Conservation (phyloP, 2,113 vertebrate genomes). For the Myiozetetes cayanensis region DNA sequence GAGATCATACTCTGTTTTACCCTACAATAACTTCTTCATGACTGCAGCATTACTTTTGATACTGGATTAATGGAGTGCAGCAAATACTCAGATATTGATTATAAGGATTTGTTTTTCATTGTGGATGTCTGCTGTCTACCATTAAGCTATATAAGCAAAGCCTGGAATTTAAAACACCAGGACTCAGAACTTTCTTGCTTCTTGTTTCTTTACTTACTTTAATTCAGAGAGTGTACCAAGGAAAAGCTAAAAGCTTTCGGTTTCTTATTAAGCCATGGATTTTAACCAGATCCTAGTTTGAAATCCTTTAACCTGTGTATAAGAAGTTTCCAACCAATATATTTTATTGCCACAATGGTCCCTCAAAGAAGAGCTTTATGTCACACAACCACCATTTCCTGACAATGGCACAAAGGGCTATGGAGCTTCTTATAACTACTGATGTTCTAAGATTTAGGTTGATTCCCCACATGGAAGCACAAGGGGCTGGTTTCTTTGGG, state of each 20-base stretch:
- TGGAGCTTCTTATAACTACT: neutral
- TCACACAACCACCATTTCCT: neutral
- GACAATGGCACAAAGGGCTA: neutral
- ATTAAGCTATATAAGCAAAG: neutral
- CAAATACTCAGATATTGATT: slow-evolving; percentile 10
- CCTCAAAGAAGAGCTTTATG: neutral
- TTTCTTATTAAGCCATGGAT: neutral
- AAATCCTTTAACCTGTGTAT: neutral
- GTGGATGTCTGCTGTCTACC: neutral
- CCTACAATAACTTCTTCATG: neutral
- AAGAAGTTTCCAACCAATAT: neutral
- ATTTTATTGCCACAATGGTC: neutral
- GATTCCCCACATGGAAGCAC: neutral
- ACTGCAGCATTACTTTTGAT: neutral
- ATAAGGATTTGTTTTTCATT: slow-evolving; percentile 13
- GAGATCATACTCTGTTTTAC: neutral
- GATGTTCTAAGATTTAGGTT: neutral
- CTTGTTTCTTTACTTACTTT: neutral
- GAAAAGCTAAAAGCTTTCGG: neutral
- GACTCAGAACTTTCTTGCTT: neutral
- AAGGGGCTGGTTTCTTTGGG: neutral
- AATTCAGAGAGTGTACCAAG: neutral
- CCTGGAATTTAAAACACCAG: neutral
- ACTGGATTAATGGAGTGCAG: neutral
- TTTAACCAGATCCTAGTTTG: neutral